Evolutionary conservation across 2,888 invertebrate species (phyloP).

Genomic region (Himalopsyche japonica): DNA sequence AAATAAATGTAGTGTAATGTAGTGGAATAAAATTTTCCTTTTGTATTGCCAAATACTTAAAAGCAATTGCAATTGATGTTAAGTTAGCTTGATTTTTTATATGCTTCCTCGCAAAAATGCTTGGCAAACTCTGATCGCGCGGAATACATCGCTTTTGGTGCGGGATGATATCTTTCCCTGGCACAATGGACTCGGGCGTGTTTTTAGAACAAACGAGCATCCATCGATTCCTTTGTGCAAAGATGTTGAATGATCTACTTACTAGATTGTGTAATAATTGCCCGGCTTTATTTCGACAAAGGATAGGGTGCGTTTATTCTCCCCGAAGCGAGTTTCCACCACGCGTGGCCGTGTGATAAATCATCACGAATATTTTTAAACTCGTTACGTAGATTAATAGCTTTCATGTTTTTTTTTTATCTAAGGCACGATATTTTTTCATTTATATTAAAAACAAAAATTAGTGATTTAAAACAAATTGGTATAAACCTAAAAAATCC

Average conservation of each 20-base stretch:
- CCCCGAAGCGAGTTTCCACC: background rate
- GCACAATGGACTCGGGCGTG: constrained; percentile 8
- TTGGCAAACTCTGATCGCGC: background rate
- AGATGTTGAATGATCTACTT: background rate
- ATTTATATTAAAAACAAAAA: too few relatives aligned
- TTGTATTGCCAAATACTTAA: background rate
- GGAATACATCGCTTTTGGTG: background rate
- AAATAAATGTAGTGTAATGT: too few relatives aligned
- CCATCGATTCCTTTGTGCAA: constrained; percentile 3
- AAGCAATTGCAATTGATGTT: too few relatives aligned
- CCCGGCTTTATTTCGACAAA: background rate
- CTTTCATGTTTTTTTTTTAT: background rate
- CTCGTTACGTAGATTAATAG: background rate
- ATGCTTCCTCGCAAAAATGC: background rate
- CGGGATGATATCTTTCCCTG: background rate
- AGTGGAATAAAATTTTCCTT: too few relatives aligned
- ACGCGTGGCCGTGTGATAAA: background rate
- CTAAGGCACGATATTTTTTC: too few relatives aligned
- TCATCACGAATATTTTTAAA: background rate
- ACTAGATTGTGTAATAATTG: background rate
- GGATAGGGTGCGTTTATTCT: background rate
- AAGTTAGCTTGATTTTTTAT: background rate
- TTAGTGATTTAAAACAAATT: too few relatives aligned
- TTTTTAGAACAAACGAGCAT: constrained; percentile 26
- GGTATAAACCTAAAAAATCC: too few relatives aligned